Conservation (phyloP, 2,888 invertebrate species). For the Eupithecia vulgata region DNA sequence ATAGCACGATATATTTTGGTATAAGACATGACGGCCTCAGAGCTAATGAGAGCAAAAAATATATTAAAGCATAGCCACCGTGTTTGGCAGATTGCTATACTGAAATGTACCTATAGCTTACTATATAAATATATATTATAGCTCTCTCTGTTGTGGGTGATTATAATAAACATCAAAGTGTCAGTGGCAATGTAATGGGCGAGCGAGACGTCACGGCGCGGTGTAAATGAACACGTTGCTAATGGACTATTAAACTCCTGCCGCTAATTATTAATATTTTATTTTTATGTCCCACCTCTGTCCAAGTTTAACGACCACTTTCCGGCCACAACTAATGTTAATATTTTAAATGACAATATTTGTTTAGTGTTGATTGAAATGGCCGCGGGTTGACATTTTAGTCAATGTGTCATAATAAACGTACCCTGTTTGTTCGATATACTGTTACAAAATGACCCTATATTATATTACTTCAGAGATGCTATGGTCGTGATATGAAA, state of each 20-base stretch:
- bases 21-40: no score
- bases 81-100: no score
- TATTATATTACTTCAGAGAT: conserved; percentile 59
- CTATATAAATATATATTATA: no score
- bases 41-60: no score
- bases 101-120: no score
- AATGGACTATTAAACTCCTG: conserved; percentile 74
- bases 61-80: no score
- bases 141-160: no score
- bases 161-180: conserved; percentile 53
- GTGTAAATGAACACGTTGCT: conserved; percentile 65
- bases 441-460: conserved; percentile 58
- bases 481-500: conserved; percentile 46
- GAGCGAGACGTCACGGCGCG: conserved; percentile 52
- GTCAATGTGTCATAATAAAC: conserved; percentile 57
- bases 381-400: conserved; percentile 60
- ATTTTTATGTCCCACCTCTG: conserved; percentile 71
- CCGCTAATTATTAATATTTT: conserved; percentile 79
- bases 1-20: no score
- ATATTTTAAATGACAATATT: conserved; percentile 73
- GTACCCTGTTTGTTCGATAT: conserved; percentile 59
- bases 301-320: conserved; percentile 73
- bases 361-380: conserved; percentile 70
- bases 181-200: conserved; percentile 52
- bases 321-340: conserved; percentile 68